Base-by-base conservation (phyloP, 2,797 vertebrate species). In the Pseudochromis fuscus region DNA sequence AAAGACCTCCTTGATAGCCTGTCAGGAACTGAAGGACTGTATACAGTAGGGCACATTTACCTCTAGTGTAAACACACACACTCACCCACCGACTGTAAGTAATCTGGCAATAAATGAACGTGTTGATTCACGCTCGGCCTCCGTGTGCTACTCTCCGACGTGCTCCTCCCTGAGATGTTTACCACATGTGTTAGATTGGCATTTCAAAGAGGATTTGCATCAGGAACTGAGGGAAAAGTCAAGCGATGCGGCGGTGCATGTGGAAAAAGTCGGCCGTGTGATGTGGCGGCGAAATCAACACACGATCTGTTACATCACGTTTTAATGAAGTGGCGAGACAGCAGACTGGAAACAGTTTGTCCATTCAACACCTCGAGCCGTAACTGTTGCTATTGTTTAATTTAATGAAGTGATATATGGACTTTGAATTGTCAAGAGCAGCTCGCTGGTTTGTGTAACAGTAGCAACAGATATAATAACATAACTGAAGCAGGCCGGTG, bases 1-100 rank as follows among this genome's bases (percentile, higher is more conserved):
- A 93, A 88, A 93, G 88, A 81, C 67, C 75, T 87, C 85, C 79
- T 93, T 94, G 82, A 93, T 88, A 76, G 68, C 50, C 18, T 88
- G 53, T 71, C 60, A 53, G 19, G 67, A 91, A 75, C 21, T 84
- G 77, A 63, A 59, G 76, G 48, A 76, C 53, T 82, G 30, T 69
- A 63, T 89, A 91, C 83, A 89, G 87, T 85, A 82, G 87, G 76
- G 92, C 85, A 87, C 88, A 82, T 81, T 84, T 73, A 72, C 72
- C 73, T 73, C 61, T 72, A 84, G 67, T 85, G 69, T 91, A 89
- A 94, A 93, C 77, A 72, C 40, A 42, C 63, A 45, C 51, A 42
- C 59, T 33, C 68, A 53, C 53, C 57, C 76, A 65, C 76, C 70
- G 71, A 86, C 81, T 72, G 80, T 81, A 77, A 73, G 85, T 65